These are phyloP conservation scores for Cydia amplana DNA, from an alignment of 1,140 invertebrate genomes.

Conservation along the genomic window DNA sequence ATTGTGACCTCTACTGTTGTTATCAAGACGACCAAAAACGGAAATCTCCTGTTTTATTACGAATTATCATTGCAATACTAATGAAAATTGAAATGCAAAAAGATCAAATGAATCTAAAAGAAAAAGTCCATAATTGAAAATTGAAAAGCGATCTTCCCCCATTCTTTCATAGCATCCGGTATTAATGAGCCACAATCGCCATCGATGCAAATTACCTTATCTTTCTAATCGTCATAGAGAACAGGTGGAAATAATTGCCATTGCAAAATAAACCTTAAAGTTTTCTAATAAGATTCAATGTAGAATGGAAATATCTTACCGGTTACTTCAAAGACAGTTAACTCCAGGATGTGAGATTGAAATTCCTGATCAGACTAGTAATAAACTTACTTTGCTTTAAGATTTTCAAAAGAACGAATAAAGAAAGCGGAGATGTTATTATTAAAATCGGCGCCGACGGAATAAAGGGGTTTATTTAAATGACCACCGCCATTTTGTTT, in stretches of 20 bases:
- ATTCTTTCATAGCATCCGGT: constrained; percentile 14
- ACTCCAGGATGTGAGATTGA: constrained; percentile 72
- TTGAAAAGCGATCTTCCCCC: constrained; percentile 17
- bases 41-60: too few relatives aligned
- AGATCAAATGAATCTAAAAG: not conserved
- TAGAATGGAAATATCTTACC: constrained; percentile 30
- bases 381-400: constrained; percentile 74
- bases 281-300: not conserved
- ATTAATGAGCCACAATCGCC: constrained; percentile 24
- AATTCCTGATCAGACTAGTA: constrained; percentile 76
- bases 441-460: constrained; percentile 68
- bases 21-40: too few relatives aligned
- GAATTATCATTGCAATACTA: not conserved
- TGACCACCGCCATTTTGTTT: constrained; percentile 58
- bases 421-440: constrained; percentile 71
- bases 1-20: too few relatives aligned
- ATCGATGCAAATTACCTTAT: constrained; percentile 22
- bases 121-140: constrained; percentile 3
- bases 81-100: not conserved
- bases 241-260: not conserved
- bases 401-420: constrained; percentile 74
- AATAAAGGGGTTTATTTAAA: constrained; percentile 65
- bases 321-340: constrained; percentile 68
- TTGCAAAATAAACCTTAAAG: constrained; percentile 5
- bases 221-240: constrained; percentile 7